Percentiles rank a stretch among this genome's conserved stretches.
Evolutionary conservation across 1,140 invertebrate genomes (phyloP).

Genomic region (Batillaria attramentaria): DNA sequence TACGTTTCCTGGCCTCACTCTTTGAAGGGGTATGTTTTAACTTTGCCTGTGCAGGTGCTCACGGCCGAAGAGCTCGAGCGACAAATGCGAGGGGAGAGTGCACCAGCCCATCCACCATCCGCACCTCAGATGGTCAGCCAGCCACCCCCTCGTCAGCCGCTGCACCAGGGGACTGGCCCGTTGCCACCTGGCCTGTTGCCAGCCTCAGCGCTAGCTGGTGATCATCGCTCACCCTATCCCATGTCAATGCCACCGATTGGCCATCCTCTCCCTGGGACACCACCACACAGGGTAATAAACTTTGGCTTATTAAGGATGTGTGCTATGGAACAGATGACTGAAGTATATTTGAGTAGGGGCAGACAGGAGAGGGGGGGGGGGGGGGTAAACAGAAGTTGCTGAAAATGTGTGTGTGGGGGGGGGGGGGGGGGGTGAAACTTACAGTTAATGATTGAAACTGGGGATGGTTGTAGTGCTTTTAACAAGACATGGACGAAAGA

Average conservation of each 20-base stretch:
- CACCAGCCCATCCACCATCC: background rate
- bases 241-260: constrained; percentile 7
- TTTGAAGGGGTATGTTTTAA: background rate
- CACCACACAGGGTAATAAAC: too few species aligned
- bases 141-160: constrained; percentile 28
- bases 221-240: constrained; percentile 11
- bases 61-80: constrained; percentile 70
- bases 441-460: too few species aligned
- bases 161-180: too few species aligned
- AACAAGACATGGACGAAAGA: too few species aligned
- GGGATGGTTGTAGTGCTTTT: too few species aligned
- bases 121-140: constrained; percentile 23
- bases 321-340: too few species aligned
- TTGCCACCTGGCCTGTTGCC: constrained; percentile 18
- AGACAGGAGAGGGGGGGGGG: too few species aligned
- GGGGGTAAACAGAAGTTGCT: too few species aligned
- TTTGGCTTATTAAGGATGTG: too few species aligned
- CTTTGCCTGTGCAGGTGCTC: constrained; percentile 44
- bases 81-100: constrained; percentile 58
- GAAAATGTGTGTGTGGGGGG: too few species aligned
- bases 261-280: constrained; percentile 4
- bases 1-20: background rate
- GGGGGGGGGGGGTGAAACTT: too few species aligned
- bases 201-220: background rate
- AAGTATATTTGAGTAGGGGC: too few species aligned